Base-by-base conservation (phyloP, 1,140 invertebrate species). In the Parapsyche elsis region DNA sequence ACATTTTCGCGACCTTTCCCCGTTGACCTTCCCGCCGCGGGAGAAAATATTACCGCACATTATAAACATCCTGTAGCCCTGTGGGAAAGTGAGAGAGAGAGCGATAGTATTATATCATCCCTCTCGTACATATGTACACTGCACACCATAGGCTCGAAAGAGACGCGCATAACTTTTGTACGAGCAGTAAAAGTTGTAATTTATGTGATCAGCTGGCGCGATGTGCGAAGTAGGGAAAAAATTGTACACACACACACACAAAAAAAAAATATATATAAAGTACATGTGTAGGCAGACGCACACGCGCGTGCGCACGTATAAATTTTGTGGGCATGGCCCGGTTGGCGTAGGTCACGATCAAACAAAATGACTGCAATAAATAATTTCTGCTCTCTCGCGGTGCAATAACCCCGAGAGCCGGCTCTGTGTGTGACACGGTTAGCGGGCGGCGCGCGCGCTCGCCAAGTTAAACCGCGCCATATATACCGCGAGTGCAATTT, bases 191-290 rank as follows among this genome's bases (percentile, higher is more conserved):
- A 83, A 80, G 71, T 80, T 76, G 81, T 83, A 80, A 83, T 83
- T 83, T 83, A 83, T 83, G 79, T 79, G 81, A 83, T 83, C 81
- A 83, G 79, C 81, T 83, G 81, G 80, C 44, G 81, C 74, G 57
- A 77, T 77, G 59, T 77, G 75, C 75, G 75, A 77, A 77, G 59
- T 64, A 77, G 57, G 75, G 57, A 82, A 82, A 80, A 82, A 80
- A 61, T 71, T 79, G 77, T 79, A 71, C 67, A 70, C 45, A 79
- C 64, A 67, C 64, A 26, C 24, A 79, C 21, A 76, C 14, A 23
- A 24, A 16, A 23, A 19, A 16, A 10, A 26, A 12, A 23, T 38
- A 16, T 45, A 26, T 26, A 82, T 79, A 61, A 79, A n/a, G 57
- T 12, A 23, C 16, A 24, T 46, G 10, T 38, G 9, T 45, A 26